phyloP scores from a whole-genome alignment of 1,140 invertebrate genomes.

The Drosophila serrata region DNA sequence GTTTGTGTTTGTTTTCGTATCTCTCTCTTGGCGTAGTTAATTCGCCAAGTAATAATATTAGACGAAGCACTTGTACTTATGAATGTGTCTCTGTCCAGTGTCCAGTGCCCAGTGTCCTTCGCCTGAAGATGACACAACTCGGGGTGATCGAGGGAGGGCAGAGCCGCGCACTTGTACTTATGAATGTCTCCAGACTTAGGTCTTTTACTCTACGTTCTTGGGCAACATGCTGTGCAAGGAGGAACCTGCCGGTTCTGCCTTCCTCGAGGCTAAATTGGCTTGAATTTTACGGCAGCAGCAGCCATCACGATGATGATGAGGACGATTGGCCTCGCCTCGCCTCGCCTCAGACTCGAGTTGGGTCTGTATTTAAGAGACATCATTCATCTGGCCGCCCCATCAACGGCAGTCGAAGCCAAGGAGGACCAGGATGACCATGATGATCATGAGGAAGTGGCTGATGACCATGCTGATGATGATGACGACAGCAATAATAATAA shows the following conservation, averaged over 20 bases:
- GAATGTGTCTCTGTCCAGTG: slow-evolving; percentile 49
- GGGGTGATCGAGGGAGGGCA: slow-evolving; percentile 1
- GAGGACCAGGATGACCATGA: slow-evolving; percentile 51
- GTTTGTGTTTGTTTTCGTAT: slow-evolving; percentile 45
- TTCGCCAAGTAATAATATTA: slow-evolving; percentile 84
- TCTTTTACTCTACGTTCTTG: slow-evolving; percentile 9
- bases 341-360: slow-evolving; percentile 23
- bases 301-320: slow-evolving; percentile 52
- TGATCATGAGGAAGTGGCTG: slow-evolving; percentile 12
- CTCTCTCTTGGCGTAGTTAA: slow-evolving; percentile 65
- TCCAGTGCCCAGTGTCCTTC: not conserved
- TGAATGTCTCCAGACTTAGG: slow-evolving; percentile 44
- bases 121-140: slow-evolving; percentile 1
- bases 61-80: slow-evolving; percentile 66
- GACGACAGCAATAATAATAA: slow-evolving; percentile 77
- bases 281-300: slow-evolving; percentile 76
- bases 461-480: slow-evolving; percentile 56
- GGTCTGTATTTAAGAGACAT: slow-evolving; percentile 82
- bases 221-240: slow-evolving; percentile 74
- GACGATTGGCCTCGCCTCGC: slow-evolving; percentile 71
- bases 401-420: slow-evolving; percentile 66
- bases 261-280: slow-evolving; percentile 73
- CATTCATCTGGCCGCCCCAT: slow-evolving; percentile 80
- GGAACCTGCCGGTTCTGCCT: slow-evolving; percentile 71
- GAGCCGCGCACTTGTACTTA: slow-evolving; percentile 53